phyloP scores from a whole-genome alignment of 2,888 invertebrate species.

The Lasioglossum pauxillum region DNA sequence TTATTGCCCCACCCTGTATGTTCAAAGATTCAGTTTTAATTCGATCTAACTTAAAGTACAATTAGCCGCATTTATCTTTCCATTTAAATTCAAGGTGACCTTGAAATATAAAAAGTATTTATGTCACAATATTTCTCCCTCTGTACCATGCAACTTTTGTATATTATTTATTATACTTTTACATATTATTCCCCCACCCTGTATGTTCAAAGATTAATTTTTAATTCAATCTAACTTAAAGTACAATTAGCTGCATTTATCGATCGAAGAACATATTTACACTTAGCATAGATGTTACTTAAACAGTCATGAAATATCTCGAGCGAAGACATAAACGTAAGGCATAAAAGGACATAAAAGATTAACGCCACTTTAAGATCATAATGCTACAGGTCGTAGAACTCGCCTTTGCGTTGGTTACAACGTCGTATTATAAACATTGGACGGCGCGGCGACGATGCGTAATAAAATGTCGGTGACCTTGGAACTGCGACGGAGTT shows the following conservation, averaged over 20 bases:
- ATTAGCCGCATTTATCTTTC: too few species aligned
- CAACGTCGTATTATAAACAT: not conserved
- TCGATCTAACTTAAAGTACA: not conserved
- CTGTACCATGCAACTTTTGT: too few species aligned
- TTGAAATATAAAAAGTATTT: too few species aligned
- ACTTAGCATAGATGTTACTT: not conserved
- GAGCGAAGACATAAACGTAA: not conserved
- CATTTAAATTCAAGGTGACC: too few species aligned
- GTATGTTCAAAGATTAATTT: not conserved
- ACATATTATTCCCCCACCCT: too few species aligned
- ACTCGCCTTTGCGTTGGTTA: not conserved
- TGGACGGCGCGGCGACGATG: not conserved
- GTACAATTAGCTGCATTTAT: not conserved
- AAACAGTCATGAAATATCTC: not conserved
- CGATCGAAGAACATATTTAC: not conserved
- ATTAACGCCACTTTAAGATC: not conserved
- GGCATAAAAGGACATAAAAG: not conserved
- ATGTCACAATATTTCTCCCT: too few species aligned
- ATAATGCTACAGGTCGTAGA: not conserved
- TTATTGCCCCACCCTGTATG: too few species aligned
- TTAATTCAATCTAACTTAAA: not conserved
- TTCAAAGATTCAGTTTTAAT: not conserved
- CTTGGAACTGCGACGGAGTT: not conserved
- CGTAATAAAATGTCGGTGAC: not conserved
- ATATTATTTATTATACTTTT: too few species aligned